phyloP scores from a whole-genome alignment of 2,113 vertebrate species.

The Barbus barbus region DNA sequence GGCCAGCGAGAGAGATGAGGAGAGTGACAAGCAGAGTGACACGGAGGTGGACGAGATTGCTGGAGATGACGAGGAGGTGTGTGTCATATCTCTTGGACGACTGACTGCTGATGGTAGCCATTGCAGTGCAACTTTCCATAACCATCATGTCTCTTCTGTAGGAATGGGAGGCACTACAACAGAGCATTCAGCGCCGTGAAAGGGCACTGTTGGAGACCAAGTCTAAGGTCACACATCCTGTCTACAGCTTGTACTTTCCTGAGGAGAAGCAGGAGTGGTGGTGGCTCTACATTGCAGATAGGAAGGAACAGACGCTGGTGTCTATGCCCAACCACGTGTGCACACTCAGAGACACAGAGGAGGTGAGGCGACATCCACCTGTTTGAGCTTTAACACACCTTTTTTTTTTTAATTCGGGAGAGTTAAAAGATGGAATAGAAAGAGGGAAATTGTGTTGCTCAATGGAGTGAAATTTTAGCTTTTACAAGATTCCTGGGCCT shows the following conservation, averaged over 20 bases:
- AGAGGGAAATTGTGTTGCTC: neutral
- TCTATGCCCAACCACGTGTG: constrained; percentile 98
- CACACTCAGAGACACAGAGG: constrained; percentile 93
- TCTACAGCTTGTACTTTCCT: constrained; percentile 94
- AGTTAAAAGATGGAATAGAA: neutral
- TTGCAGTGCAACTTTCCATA: neutral
- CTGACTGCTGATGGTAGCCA: neutral
- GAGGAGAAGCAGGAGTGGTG: constrained; percentile 99
- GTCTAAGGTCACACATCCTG: constrained; percentile 95
- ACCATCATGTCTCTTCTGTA: constrained; percentile 54
- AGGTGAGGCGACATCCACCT: constrained; percentile 75
- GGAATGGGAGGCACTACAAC: constrained; percentile 98
- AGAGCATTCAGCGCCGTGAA: constrained; percentile 96
- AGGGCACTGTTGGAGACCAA: constrained; percentile 95
- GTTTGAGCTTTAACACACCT: no score
- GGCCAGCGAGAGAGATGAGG: constrained; percentile 93
- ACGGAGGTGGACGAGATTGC: constrained; percentile 90
- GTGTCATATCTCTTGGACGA: constrained; percentile 42
- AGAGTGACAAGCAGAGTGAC: constrained; percentile 96
- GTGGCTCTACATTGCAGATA: constrained; percentile 98
- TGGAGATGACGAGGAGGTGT: constrained; percentile 95
- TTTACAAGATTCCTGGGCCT: neutral
- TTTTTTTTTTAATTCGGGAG: no score
- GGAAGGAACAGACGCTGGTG: constrained; percentile 92
- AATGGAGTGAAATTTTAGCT: neutral